These are phyloP conservation scores for Leptobrachium leishanense DNA, from an alignment of 2,113 vertebrate species.

Conservation along the genomic window DNA sequence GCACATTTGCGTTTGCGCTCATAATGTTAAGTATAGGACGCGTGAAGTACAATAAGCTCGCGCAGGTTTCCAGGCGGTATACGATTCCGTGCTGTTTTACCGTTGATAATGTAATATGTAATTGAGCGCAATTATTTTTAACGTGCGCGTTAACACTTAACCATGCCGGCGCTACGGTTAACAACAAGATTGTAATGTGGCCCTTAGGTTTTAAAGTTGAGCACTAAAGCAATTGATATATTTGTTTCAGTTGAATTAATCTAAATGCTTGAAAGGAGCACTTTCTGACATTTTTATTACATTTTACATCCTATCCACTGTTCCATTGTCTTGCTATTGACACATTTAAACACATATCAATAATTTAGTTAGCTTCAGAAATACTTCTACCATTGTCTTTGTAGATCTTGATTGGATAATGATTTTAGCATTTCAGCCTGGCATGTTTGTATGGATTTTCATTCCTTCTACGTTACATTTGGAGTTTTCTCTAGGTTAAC, in stretches of 20 bases:
- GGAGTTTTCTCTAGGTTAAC: slow-evolving; percentile 45
- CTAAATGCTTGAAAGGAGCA: not conserved
- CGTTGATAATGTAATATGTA: too few relatives aligned
- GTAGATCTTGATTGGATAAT: slow-evolving; percentile 64
- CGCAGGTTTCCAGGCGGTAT: too few relatives aligned
- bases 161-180: too few relatives aligned
- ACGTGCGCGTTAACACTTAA: too few relatives aligned
- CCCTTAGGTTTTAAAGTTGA: too few relatives aligned
- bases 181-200: too few relatives aligned
- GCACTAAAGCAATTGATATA: slow-evolving; percentile 3
- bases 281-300: not conserved
- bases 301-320: slow-evolving; percentile 9
- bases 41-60: too few relatives aligned
- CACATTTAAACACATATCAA: slow-evolving; percentile 64
- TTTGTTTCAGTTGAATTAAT: not conserved
- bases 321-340: slow-evolving; percentile 50
- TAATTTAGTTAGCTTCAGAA: slow-evolving; percentile 56
- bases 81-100: too few relatives aligned
- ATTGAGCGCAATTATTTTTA: too few relatives aligned
- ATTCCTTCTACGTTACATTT: slow-evolving; percentile 70
- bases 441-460: slow-evolving; percentile 71
- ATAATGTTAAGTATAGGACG: too few relatives aligned
- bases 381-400: slow-evolving; percentile 59
- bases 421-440: slow-evolving; percentile 65
- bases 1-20: too few relatives aligned